Conservation (phyloP, 1,140 invertebrate species). For the Drosophila sp. region DNA sequence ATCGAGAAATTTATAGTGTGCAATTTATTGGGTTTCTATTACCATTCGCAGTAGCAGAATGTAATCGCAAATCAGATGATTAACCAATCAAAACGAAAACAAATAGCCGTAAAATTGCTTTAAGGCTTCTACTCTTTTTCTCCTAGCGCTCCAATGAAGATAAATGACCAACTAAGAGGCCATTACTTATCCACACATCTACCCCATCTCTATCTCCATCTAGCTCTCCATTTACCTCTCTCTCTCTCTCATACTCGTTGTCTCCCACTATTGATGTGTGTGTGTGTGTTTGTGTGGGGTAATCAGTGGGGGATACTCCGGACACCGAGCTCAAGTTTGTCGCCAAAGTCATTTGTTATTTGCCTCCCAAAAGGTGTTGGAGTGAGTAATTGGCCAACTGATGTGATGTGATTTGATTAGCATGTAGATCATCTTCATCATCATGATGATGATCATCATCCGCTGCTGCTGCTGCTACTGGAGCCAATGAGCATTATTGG, state of each 20-base stretch:
- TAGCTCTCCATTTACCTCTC: not conserved
- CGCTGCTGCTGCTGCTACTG: not conserved
- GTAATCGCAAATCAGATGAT: constrained; percentile 35
- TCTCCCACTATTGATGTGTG: constrained; percentile 29
- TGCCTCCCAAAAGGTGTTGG: constrained; percentile 56
- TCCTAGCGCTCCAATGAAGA: constrained; percentile 70
- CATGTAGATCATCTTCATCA: constrained; percentile 73
- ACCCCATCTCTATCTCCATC: constrained; percentile 32
- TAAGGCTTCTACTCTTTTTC: constrained; percentile 32
- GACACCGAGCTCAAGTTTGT: constrained; percentile 53
- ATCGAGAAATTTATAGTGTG: not conserved
- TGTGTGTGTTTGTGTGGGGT: constrained; percentile 29
- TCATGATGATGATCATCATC: constrained; percentile 25
- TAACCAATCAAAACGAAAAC: constrained; percentile 59
- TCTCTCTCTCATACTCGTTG: not conserved
- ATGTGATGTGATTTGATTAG: constrained; percentile 75
- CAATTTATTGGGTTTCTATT: constrained; percentile 3
- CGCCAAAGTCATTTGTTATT: constrained; percentile 72
- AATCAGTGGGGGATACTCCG: constrained; percentile 19
- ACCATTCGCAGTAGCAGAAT: not conserved
- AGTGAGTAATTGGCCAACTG: constrained; percentile 68
- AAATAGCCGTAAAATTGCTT: constrained; percentile 43
- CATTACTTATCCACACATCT: constrained; percentile 79
- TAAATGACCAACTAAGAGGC: constrained; percentile 76
- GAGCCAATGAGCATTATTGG: not conserved